Base-by-base conservation (phyloP, 2,113 vertebrate species). In the Globicephala melas region DNA sequence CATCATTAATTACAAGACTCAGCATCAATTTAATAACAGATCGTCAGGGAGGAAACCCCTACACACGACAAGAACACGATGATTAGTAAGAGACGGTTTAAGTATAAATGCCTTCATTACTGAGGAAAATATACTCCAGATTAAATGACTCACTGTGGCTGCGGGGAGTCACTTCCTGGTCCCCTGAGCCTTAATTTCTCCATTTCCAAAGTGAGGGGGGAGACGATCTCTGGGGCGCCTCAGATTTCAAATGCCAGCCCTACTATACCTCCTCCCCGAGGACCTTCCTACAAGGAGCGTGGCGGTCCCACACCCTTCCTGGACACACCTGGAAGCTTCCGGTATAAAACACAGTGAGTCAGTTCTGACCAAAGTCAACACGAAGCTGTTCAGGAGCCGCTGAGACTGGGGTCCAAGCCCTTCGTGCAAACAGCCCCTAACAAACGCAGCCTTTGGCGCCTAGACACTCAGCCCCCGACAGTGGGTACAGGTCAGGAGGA, bases 51-150 rank as follows among this genome's bases (percentile, higher is more conserved):
- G 76, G 76, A 36, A 31, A 53, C 0, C 4, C 1, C 17, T 1
- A 5, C 6, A 18, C 9, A 3, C 17, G n/a, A 33, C 13, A 44
- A 1, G 18, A 8, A 55, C 11, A 17, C 23, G 8, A 17, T 23
- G 2, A n/a, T 68, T 23, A 53, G 6, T 50, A 36, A 68, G 9
- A 15, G 4, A 0, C 4, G 11, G 62, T 65, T 62, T 65, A 41
- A 6, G 23, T 9, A 58, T 23, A 36, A 47, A 9, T 14, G 8
- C 58, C 47, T 25, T 21, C 41, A 25, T 8, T 25, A 9, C 50
- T 0, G 3, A 76, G 44, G 25, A 33, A 47, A 74, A 8, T 2
- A 23, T 1, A 6, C 6, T 44, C 5, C 28, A 28, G 6, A 20
- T 21, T 10, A 20, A 38, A 53, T 6, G 4, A 10, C 33, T 26